phyloP scores from a whole-genome alignment of 2,888 invertebrate genomes.

The Diogma glabrata region DNA sequence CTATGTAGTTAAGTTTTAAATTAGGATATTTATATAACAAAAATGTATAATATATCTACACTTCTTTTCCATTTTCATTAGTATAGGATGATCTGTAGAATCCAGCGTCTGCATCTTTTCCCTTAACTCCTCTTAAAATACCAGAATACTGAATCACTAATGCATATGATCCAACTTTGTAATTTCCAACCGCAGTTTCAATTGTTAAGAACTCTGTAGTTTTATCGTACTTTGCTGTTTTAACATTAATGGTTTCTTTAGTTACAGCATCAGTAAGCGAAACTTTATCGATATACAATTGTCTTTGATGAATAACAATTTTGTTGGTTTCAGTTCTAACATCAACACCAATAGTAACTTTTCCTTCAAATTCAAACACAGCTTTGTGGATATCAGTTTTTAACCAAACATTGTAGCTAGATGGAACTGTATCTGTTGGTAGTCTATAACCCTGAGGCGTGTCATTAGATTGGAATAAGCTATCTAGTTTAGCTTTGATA shows the following conservation, averaged over 20 bases:
- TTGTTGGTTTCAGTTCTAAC: conserved; percentile 18
- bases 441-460: too few species aligned
- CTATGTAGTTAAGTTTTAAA: conserved; percentile 18
- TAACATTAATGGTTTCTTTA: neutral
- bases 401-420: conserved; percentile 38
- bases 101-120: conserved; percentile 32
- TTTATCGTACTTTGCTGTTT: too few species aligned
- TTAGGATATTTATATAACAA: neutral
- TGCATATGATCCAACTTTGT: conserved; percentile 14
- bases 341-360: conserved; percentile 20
- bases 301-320: conserved; percentile 27
- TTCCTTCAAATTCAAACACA: conserved; percentile 24
- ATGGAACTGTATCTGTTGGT: conserved; percentile 42
- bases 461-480: too few species aligned
- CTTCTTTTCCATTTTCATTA: conserved; percentile 20
- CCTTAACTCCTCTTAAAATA: conserved; percentile 45
- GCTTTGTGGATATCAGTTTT: conserved; percentile 27
- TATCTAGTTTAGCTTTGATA: conserved; percentile 18
- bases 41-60: conserved; percentile 4
- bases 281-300: conserved; percentile 20
- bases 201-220: conserved; percentile 26
- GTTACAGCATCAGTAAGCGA: conserved; percentile 18
- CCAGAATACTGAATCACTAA: conserved; percentile 46
- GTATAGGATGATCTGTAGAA: conserved; percentile 47
- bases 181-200: neutral